These are phyloP conservation scores for Ochotona princeps DNA, from an alignment of 2,113 vertebrate species.

Conservation along the genomic window DNA sequence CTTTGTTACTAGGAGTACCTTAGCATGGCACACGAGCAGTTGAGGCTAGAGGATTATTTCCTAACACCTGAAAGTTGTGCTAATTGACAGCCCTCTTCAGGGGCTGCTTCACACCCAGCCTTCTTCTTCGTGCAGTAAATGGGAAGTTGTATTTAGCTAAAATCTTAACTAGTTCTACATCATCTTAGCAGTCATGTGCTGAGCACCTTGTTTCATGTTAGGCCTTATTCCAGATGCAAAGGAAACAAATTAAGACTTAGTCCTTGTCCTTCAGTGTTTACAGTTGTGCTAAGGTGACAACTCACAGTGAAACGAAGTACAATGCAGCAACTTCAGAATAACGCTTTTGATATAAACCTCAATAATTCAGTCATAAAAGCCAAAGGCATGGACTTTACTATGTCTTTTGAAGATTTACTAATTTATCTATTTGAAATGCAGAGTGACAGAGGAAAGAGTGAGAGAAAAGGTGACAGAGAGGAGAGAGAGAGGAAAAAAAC, in stretches of 20 bases:
- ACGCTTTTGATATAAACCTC: conserved; percentile 22
- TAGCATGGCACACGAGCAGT: background rate
- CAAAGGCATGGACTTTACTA: background rate
- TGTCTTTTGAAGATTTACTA: too few species aligned
- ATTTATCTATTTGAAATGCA: too few species aligned
- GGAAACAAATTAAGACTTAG: background rate
- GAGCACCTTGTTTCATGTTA: background rate
- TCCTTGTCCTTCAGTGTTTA: conserved; percentile 24
- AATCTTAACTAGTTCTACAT: background rate
- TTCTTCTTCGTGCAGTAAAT: background rate
- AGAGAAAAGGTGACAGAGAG: too few species aligned
- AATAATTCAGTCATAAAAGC: background rate
- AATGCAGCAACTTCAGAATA: background rate
- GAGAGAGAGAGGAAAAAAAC: too few species aligned
- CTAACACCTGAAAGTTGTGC: background rate
- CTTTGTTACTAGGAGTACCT: background rate
- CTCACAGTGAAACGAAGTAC: background rate
- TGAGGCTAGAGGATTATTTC: conserved; percentile 25
- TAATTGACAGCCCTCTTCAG: background rate
- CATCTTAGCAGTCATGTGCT: background rate
- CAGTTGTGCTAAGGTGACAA: background rate
- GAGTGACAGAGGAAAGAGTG: too few species aligned
- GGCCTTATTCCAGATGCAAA: background rate
- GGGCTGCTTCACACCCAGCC: background rate
- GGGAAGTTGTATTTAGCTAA: conserved; percentile 4